A percentile compares a stretch with the other conserved stretches of the same genome.
Evolutionary conservation across 1,140 invertebrate genomes (phyloP).

Genomic region (Heliconius melpomene): DNA sequence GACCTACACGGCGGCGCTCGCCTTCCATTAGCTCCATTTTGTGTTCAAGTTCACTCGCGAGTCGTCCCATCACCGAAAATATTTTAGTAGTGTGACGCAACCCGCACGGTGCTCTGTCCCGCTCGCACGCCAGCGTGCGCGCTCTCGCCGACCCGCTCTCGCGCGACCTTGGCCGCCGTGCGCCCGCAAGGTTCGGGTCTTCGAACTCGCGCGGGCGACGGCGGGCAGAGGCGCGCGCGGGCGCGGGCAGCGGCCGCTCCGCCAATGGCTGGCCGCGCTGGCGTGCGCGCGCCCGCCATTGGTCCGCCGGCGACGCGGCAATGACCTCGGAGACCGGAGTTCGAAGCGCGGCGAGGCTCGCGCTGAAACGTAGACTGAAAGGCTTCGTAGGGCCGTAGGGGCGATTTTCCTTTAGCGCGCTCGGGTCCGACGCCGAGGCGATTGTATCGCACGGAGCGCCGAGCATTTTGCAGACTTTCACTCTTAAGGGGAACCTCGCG

Average conservation of each 20-base stretch:
- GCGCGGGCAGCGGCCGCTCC: constrained; percentile 52
- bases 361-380: constrained; percentile 64
- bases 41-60: constrained; percentile 79
- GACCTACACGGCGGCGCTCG: constrained; percentile 70
- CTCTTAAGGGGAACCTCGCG: constrained; percentile 76
- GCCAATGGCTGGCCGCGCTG: constrained; percentile 73
- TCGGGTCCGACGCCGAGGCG: constrained; percentile 56
- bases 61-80: constrained; percentile 79
- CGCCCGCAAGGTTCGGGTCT: constrained; percentile 81
- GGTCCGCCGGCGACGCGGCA: constrained; percentile 76
- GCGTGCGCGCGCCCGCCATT: constrained; percentile 69
- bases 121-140: constrained; percentile 60
- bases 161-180: constrained; percentile 80
- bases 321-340: constrained; percentile 81
- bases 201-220: constrained; percentile 69
- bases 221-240: constrained; percentile 61
- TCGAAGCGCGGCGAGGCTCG: constrained; percentile 80
- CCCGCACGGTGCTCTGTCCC: constrained; percentile 62
- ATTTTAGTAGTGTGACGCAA: constrained; percentile 80
- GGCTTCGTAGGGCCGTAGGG: constrained; percentile 63
- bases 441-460: constrained; percentile 75
- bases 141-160: constrained; percentile 69
- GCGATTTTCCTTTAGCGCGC: constrained; percentile 64
- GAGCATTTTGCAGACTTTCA: constrained; percentile 82
- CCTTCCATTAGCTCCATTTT: constrained; percentile 77